phyloP scores from a whole-genome alignment of 2,888 invertebrate genomes.

The Parnassius orleans region DNA sequence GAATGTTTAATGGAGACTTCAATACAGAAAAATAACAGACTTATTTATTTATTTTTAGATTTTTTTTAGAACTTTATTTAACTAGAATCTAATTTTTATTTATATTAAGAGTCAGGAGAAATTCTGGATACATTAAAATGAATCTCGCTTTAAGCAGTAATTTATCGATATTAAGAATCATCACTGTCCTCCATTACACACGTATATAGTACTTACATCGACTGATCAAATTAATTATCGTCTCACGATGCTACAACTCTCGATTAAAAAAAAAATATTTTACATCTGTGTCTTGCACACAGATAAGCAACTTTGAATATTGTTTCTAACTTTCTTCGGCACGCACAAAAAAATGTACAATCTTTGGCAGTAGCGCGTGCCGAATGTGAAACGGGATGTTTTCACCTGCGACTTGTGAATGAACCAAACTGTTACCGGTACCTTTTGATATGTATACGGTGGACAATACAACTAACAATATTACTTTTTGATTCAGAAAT shows the following conservation, averaged over 20 bases:
- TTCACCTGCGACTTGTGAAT: slow-evolving; percentile 69
- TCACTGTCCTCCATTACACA: no score
- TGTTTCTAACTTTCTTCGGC: slow-evolving; percentile 33
- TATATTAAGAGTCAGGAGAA: no score
- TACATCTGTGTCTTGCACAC: slow-evolving; percentile 40
- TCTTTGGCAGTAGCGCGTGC: slow-evolving; percentile 67
- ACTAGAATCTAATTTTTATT: no score
- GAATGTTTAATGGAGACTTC: no score
- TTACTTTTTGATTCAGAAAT: slow-evolving; percentile 3
- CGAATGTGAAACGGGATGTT: slow-evolving; percentile 69
- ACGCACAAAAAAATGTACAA: slow-evolving; percentile 58
- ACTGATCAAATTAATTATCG: slow-evolving; percentile 78
- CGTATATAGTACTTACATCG: slow-evolving; percentile 36
- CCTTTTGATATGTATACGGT: slow-evolving; percentile 46
- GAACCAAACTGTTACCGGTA: slow-evolving; percentile 44
- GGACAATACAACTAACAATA: slow-evolving; percentile 24
- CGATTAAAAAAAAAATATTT: slow-evolving; percentile 35
- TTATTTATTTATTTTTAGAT: no score
- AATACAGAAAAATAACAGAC: no score
- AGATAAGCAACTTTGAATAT: slow-evolving; percentile 25
- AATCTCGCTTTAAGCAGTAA: no score
- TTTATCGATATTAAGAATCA: no score
- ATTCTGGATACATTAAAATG: no score
- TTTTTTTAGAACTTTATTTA: no score
- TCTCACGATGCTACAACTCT: slow-evolving; percentile 48